A percentile compares a stretch with the other conserved stretches of the same genome.
These are phyloP conservation scores for Sabatieria punctata DNA, from an alignment of 2,888 invertebrate species.

Conservation along the genomic window DNA sequence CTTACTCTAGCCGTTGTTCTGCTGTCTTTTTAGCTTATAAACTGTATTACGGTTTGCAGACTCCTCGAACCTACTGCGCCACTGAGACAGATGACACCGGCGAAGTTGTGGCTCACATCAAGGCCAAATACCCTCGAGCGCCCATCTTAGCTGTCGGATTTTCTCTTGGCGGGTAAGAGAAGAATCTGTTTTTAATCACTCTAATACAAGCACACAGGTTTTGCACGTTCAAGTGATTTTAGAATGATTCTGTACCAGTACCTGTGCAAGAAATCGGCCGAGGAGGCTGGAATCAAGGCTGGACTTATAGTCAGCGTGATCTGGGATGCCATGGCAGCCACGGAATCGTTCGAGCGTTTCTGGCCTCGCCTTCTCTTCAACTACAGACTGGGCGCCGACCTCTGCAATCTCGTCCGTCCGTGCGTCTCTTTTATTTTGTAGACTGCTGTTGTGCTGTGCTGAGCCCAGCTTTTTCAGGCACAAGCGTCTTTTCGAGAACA, in stretches of 20 bases:
- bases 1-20: too few relatives aligned
- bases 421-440: constrained; percentile 16
- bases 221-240: too few relatives aligned
- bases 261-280: constrained; percentile 34
- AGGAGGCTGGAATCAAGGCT: constrained; percentile 47
- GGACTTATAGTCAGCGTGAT: constrained; percentile 62
- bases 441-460: too few relatives aligned
- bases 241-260: constrained; percentile 55
- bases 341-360: constrained; percentile 47
- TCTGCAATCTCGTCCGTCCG: constrained; percentile 29
- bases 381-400: constrained; percentile 47
- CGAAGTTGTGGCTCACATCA: constrained; percentile 53
- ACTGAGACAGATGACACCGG: constrained; percentile 59
- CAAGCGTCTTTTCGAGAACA: too few relatives aligned
- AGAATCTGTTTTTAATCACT: too few relatives aligned
- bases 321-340: constrained; percentile 49
- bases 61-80: constrained; percentile 66
- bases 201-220: too few relatives aligned
- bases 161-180: constrained; percentile 58
- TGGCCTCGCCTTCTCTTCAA: constrained; percentile 54
- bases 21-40: too few relatives aligned
- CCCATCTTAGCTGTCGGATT: constrained; percentile 60
- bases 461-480: too few relatives aligned
- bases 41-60: too few relatives aligned
- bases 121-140: constrained; percentile 42